These are phyloP conservation scores for Eupithecia exiguata DNA, from an alignment of 2,888 invertebrate genomes.

Conservation along the genomic window DNA sequence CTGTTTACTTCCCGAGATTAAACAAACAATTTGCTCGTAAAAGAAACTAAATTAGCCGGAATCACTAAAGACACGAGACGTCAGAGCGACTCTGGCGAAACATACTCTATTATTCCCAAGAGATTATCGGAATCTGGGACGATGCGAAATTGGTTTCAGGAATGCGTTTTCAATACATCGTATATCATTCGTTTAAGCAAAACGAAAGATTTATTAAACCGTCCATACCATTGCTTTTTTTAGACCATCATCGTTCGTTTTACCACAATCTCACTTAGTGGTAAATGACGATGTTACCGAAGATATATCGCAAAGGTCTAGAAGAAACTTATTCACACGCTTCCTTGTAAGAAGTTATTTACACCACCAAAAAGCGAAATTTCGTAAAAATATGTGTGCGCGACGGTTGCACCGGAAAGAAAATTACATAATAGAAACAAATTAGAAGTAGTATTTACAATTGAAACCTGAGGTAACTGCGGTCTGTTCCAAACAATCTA, in stretches of 20 bases:
- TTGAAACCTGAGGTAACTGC: too few species aligned
- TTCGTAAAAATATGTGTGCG: not conserved
- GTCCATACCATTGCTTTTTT: not conserved
- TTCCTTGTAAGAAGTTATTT: too few species aligned
- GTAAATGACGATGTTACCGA: too few species aligned
- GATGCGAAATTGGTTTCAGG: not conserved
- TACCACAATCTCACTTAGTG: too few species aligned
- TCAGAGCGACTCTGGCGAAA: slow-evolving; percentile 51
- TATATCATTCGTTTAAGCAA: not conserved
- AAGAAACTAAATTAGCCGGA: slow-evolving; percentile 66
- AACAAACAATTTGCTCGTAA: slow-evolving; percentile 69
- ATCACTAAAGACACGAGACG: slow-evolving; percentile 51
- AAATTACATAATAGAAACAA: too few species aligned
- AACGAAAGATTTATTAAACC: not conserved
- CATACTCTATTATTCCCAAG: slow-evolving; percentile 20
- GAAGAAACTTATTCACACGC: too few species aligned
- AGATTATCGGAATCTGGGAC: slow-evolving; percentile 31
- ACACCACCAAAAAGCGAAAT: not conserved
- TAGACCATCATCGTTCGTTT: too few species aligned
- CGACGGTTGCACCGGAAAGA: too few species aligned
- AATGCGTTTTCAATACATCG: not conserved
- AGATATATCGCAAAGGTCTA: too few species aligned
- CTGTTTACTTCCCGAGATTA: slow-evolving; percentile 54
- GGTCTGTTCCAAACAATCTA: too few species aligned
- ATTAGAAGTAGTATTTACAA: too few species aligned